These are phyloP conservation scores for Thunnus thynnus DNA, from an alignment of 2,113 vertebrate genomes.

Conservation along the genomic window DNA sequence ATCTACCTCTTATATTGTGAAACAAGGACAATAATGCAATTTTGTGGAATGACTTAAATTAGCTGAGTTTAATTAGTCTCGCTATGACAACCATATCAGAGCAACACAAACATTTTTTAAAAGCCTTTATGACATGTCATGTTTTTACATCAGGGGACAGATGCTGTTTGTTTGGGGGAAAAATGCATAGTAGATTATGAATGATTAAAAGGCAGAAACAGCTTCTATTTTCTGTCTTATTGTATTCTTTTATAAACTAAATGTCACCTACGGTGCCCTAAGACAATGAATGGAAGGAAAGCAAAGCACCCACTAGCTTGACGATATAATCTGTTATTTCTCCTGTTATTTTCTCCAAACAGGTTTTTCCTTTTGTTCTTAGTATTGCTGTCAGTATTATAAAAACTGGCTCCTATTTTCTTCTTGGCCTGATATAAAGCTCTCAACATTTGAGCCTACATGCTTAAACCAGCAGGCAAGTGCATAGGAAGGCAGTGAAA, in stretches of 20 bases:
- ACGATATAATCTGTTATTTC: no score
- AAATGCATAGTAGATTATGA: constrained; percentile 25
- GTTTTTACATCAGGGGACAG: neutral
- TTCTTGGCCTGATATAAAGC: neutral
- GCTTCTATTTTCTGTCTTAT: neutral
- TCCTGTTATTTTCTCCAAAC: no score
- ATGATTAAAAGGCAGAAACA: constrained; percentile 8
- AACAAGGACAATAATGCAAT: constrained; percentile 29
- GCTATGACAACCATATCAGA: constrained; percentile 37
- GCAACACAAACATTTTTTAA: constrained; percentile 30
- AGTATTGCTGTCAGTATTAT: no score
- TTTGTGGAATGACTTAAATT: constrained; percentile 44
- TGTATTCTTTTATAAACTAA: neutral
- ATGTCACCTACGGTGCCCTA: neutral
- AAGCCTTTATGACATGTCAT: constrained; percentile 19
- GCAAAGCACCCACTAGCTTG: neutral
- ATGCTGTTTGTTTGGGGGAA: constrained; percentile 9
- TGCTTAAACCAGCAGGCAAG: neutral
- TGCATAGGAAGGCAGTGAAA: constrained; percentile 19
- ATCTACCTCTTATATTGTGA: constrained; percentile 30
- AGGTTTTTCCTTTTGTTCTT: no score
- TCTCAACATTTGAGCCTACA: neutral
- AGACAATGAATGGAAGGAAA: neutral
- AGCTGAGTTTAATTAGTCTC: constrained; percentile 28
- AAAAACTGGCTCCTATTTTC: neutral